phyloP scores from a whole-genome alignment of 2,113 vertebrate genomes.

The Nesogale talazaci region DNA sequence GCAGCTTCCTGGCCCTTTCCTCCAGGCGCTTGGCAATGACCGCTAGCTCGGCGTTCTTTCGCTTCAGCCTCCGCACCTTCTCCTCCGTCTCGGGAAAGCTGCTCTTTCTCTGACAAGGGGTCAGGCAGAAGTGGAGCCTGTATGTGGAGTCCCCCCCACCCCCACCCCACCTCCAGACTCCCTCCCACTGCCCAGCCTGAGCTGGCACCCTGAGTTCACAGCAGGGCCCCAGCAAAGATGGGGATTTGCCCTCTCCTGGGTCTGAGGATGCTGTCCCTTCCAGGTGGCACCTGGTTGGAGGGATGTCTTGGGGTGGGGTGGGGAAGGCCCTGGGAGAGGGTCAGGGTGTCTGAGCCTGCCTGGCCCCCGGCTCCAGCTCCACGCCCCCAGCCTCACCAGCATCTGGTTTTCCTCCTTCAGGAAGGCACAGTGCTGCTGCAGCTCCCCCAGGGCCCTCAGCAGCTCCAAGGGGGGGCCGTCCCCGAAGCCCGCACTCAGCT shows the following conservation, averaged over 20 bases:
- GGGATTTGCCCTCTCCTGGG: background rate
- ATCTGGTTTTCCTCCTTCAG: conserved; percentile 95
- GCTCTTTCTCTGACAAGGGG: conserved; percentile 91
- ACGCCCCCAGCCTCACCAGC: conserved; percentile 88
- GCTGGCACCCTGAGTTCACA: background rate
- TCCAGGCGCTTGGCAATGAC: conserved; percentile 98
- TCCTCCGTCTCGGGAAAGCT: conserved; percentile 97
- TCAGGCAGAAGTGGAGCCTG: conserved; percentile 49
- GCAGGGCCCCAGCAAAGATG: background rate
- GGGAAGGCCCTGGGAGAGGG: background rate
- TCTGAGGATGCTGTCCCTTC: background rate
- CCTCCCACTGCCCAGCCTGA: background rate
- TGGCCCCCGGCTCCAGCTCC: background rate
- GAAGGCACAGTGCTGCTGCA: conserved; percentile 91
- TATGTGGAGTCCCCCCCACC: background rate
- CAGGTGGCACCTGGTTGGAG: background rate
- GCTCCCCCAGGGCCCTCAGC: conserved; percentile 90
- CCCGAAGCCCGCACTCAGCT: conserved; percentile 88
- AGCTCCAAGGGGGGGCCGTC: conserved; percentile 93
- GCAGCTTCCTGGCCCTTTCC: conserved; percentile 95
- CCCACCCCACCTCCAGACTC: background rate
- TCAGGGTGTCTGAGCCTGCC: background rate
- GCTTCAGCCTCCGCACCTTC: conserved; percentile 96
- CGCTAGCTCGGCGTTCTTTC: conserved; percentile 96
- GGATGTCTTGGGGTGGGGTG: background rate